Percentiles rank a stretch among this genome's conserved stretches.
phyloP scores from a whole-genome alignment of 2,888 invertebrate species.

The Amblyteles armatorius region DNA sequence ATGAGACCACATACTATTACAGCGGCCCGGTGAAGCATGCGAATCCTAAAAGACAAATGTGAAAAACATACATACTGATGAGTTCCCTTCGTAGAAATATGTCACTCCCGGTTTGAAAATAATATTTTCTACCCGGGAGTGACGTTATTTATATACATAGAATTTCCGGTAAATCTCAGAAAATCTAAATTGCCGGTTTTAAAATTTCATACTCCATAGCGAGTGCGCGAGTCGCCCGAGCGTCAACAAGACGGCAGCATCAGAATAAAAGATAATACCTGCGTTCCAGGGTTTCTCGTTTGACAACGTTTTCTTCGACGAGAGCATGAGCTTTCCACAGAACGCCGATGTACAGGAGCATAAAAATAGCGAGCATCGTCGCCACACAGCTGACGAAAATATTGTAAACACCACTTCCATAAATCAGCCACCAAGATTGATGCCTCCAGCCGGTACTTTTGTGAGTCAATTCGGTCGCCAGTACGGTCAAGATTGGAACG shows the following conservation, averaged over 20 bases:
- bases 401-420: constrained; percentile 87
- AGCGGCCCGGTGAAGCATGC: constrained; percentile 87
- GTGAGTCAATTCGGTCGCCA: constrained; percentile 89
- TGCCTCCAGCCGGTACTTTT: constrained; percentile 87
- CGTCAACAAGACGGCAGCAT: background rate
- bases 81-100: background rate
- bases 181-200: no score
- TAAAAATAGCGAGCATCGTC: constrained; percentile 89
- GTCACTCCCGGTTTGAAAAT: background rate
- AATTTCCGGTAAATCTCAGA: no score
- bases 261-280: constrained; percentile 75
- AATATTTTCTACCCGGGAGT: no score
- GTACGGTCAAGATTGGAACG: constrained; percentile 88
- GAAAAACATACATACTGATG: background rate
- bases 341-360: constrained; percentile 89
- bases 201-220: no score
- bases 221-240: background rate
- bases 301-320: constrained; percentile 80
- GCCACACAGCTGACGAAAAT: constrained; percentile 90
- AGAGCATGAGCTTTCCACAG: constrained; percentile 83
- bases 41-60: constrained; percentile 84
- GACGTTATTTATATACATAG: no score
- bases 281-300: constrained; percentile 80
- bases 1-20: constrained; percentile 87
- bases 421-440: constrained; percentile 89